Evolutionary conservation across 2,888 invertebrate species (phyloP).

Genomic region (Tyria jacobaeae): DNA sequence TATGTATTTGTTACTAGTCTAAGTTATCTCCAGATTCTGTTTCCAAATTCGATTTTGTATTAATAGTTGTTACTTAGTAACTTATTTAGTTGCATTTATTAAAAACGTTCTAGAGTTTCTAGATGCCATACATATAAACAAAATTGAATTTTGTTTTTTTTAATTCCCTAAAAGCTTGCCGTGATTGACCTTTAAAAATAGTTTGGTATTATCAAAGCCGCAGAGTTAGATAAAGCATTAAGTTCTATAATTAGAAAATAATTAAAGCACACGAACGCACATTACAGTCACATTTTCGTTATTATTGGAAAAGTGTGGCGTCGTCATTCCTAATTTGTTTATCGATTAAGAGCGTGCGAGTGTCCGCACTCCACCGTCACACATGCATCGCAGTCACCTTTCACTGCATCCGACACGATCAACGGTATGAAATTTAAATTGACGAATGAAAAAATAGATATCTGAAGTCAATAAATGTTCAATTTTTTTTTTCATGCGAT

Average conservation of each 20-base stretch:
- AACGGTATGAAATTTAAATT: conserved; percentile 15
- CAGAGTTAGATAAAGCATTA: not conserved
- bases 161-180: too few relatives aligned
- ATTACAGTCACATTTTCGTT: conserved; percentile 66
- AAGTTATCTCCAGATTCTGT: too few relatives aligned
- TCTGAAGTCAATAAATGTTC: too few relatives aligned
- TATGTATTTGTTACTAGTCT: too few relatives aligned
- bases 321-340: conserved; percentile 73
- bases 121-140: too few relatives aligned
- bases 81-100: too few relatives aligned
- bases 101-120: too few relatives aligned
- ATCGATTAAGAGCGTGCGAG: conserved; percentile 85
- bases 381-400: conserved; percentile 53
- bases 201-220: not conserved
- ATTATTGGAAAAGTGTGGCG: conserved; percentile 72
- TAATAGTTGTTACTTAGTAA: too few relatives aligned
- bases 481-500: too few relatives aligned
- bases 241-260: conserved; percentile 30
- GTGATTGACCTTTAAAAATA: too few relatives aligned
- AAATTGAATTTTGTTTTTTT: too few relatives aligned
- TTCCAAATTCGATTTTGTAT: too few relatives aligned
- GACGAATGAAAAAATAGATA: not conserved
- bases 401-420: conserved; percentile 60
- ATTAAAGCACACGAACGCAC: conserved; percentile 38
- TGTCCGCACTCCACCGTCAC: conserved; percentile 59